These are phyloP conservation scores for Hipposideros larvatus DNA, from an alignment of 2,797 vertebrate genomes.

Conservation along the genomic window DNA sequence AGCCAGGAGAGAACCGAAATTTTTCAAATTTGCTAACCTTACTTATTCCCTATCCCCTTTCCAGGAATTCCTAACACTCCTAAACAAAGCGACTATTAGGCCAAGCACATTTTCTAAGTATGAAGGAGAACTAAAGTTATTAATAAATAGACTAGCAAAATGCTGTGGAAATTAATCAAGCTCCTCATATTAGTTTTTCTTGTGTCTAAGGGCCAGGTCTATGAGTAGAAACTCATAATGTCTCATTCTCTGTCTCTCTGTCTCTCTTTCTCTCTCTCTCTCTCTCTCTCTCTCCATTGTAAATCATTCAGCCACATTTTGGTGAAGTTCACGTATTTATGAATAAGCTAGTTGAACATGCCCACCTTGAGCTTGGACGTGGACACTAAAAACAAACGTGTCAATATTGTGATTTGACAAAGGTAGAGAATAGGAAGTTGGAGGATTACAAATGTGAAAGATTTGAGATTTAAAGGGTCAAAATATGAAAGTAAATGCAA, in stretches of 20 bases:
- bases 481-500: not conserved
- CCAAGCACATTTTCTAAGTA: not conserved
- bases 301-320: not conserved
- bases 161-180: not conserved
- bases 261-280: no score
- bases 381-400: not conserved
- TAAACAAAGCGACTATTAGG: not conserved
- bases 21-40: not conserved
- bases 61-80: not conserved
- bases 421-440: not conserved
- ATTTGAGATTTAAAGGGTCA: conserved; percentile 4
- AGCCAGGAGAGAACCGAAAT: not conserved
- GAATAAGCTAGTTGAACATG: not conserved
- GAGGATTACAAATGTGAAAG: not conserved
- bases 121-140: not conserved
- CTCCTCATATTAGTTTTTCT: not conserved
- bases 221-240: not conserved
- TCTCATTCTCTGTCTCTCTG: not conserved
- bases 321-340: not conserved
- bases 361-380: not conserved
- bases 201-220: not conserved
- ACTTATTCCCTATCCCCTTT: not conserved
- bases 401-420: not conserved
- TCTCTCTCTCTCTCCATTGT: no score
- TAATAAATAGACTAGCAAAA: not conserved